Evolutionary conservation across 2,797 vertebrate species (phyloP), one percentile per base, ranked within the genome.

Genomic region (Arremon brunneinucha): DNA sequence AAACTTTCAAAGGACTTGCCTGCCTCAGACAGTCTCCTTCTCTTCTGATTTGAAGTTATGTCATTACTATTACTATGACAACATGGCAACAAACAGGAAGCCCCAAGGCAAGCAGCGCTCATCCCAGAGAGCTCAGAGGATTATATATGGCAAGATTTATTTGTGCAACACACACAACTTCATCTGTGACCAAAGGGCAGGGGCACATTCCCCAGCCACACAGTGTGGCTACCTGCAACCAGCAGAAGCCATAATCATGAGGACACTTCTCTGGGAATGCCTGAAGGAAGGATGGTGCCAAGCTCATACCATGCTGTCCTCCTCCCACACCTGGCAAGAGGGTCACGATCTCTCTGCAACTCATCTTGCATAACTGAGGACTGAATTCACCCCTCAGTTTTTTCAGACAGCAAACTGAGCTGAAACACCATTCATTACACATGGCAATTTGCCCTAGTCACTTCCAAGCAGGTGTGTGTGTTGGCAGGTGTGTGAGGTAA

Each of bases 191-290:
- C 57, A 82, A 80, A 89, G 37, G 27, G 56, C 46, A 63, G 64
- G 17, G 41, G 20, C 1, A 0, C 7, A 1, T 47, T 86, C 30
- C 35, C 50, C 80, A 86, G 1, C 8, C 56, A 74, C 23, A 26
- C 0, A 37, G 18, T 0, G 23, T 18, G 57, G 49, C 47, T 74
- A 34, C 63, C 59, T 49, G 47, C 32, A 65, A 74, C 50, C 64
- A 50, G 50, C 20, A 32, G n/a, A 67, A 83, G 69, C 57, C 8
- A 2, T 74, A 60, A 90, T 63, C 63, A 52, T 1, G 23, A 57
- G 23, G 6, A 39, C 68, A 68, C 28, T 80, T 30, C 27, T 18
- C 56, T 34, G 57, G 43, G 49, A 95, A 94, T 62, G 56, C 50
- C 64, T 52, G 10, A 21, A 28, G 67, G 41, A 32, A 87, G 23